Evolutionary conservation across 2,888 invertebrate species (phyloP).

Genomic region (Agriotes lineatus): DNA sequence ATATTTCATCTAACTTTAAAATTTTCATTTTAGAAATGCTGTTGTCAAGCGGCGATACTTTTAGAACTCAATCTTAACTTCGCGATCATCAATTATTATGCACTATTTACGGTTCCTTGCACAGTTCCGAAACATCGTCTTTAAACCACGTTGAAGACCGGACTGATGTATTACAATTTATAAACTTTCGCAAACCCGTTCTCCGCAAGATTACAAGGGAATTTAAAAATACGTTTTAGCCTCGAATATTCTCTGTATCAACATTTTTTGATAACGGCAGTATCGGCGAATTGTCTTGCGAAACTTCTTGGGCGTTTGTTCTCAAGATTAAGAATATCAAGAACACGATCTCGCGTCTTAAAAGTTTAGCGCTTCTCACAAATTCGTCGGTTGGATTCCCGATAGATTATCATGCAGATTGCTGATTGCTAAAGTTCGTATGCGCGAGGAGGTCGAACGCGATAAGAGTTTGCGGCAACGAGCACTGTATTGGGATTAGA

Average conservation of each 20-base stretch:
- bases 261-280: neutral
- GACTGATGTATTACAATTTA: too few species aligned
- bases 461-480: constrained; percentile 35
- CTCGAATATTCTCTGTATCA: neutral
- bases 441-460: constrained; percentile 27
- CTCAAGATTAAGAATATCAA: constrained; percentile 31
- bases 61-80: too few species aligned
- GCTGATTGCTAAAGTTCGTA: constrained; percentile 41
- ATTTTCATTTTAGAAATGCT: too few species aligned
- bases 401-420: constrained; percentile 52
- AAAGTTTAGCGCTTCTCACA: constrained; percentile 47
- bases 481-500: constrained; percentile 36
- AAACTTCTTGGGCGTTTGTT: constrained; percentile 27
- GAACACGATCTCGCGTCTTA: constrained; percentile 37
- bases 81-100: too few species aligned
- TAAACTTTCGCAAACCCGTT: too few species aligned
- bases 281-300: constrained; percentile 19
- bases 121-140: too few species aligned
- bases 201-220: too few species aligned
- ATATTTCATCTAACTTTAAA: too few species aligned
- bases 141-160: too few species aligned
- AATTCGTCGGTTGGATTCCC: constrained; percentile 41
- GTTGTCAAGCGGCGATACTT: too few species aligned
- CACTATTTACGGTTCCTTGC: too few species aligned
- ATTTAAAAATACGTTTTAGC: too few species aligned